Percentiles rank a stretch among this genome's conserved stretches.
Conservation (phyloP, 64 coral and sea anemone genomes). For the Dendronephthya gigantea region DNA sequence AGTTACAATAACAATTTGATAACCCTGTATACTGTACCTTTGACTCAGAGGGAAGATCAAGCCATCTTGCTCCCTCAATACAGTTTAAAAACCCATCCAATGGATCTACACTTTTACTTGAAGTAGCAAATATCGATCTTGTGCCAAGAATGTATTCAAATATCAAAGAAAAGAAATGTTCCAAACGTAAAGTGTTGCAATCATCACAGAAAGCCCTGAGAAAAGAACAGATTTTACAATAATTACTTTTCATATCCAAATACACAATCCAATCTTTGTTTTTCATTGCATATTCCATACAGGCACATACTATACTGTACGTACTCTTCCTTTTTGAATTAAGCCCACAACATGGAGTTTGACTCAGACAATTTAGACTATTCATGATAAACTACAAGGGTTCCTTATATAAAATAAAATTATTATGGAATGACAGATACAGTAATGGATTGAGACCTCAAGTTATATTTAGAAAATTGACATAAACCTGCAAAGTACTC, state of each 20-base stretch:
- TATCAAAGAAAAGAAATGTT: slow-evolving; percentile 79
- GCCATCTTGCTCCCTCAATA: slow-evolving; percentile 69
- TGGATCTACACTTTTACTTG: slow-evolving; percentile 7
- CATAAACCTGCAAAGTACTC: not conserved
- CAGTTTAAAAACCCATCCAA: slow-evolving; percentile 39
- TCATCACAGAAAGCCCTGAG: slow-evolving; percentile 84
- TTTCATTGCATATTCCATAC: no score
- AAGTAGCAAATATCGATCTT: not conserved
- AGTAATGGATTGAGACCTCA: not conserved
- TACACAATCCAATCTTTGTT: not conserved
- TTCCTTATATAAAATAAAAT: no score
- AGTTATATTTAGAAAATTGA: not conserved
- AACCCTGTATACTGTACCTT: slow-evolving; percentile 29
- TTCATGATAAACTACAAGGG: no score
- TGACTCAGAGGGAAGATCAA: slow-evolving; percentile 58
- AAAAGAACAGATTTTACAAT: not conserved
- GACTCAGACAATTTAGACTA: no score
- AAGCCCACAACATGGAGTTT: no score
- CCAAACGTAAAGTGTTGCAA: slow-evolving; percentile 60
- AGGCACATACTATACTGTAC: no score
- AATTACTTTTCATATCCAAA: not conserved
- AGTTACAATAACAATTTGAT: no score
- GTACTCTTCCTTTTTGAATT: no score
- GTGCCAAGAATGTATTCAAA: slow-evolving; percentile 55
- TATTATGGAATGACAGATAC: no score